phyloP scores from a whole-genome alignment of 2,113 vertebrate species.

The Cyprinodon variegatus region DNA sequence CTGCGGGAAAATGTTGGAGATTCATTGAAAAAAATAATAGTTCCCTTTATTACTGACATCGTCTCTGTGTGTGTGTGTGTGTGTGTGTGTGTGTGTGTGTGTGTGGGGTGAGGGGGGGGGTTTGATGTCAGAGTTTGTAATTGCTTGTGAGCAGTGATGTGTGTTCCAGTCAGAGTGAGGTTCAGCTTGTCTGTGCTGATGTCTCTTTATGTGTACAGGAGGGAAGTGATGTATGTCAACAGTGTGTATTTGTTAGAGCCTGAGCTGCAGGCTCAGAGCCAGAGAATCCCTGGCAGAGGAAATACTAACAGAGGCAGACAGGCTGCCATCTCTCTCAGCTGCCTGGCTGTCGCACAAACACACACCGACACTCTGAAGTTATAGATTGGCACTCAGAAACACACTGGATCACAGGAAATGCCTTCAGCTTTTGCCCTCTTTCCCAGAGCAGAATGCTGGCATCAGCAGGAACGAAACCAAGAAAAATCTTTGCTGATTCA shows the following conservation, averaged over 20 bases:
- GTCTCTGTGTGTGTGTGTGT: background rate
- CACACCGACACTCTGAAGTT: constrained; percentile 3
- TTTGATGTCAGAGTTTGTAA: constrained; percentile 24
- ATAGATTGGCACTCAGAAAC: constrained; percentile 14
- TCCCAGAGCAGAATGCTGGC: constrained; percentile 40
- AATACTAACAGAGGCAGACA: constrained; percentile 66
- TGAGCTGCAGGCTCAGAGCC: constrained; percentile 41
- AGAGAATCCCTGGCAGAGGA: constrained; percentile 43
- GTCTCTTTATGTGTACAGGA: background rate
- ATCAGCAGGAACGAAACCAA: constrained; percentile 48
- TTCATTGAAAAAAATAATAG: background rate
- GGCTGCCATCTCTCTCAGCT: constrained; percentile 64
- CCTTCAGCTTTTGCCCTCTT: constrained; percentile 30
- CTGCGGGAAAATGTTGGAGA: background rate
- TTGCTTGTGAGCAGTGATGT: constrained; percentile 25
- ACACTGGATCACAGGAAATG: constrained; percentile 29
- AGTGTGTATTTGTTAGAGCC: background rate
- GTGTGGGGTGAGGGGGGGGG: background rate
- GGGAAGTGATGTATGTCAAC: constrained; percentile 14
- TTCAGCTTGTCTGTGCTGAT: constrained; percentile 14
- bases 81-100: background rate
- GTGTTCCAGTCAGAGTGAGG: constrained; percentile 22
- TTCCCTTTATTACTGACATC: background rate
- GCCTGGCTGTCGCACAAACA: constrained; percentile 35
- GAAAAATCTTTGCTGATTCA: constrained; percentile 57